Conservation (phyloP, 2,888 invertebrate genomes). For the Ryuthela nishihirai region DNA sequence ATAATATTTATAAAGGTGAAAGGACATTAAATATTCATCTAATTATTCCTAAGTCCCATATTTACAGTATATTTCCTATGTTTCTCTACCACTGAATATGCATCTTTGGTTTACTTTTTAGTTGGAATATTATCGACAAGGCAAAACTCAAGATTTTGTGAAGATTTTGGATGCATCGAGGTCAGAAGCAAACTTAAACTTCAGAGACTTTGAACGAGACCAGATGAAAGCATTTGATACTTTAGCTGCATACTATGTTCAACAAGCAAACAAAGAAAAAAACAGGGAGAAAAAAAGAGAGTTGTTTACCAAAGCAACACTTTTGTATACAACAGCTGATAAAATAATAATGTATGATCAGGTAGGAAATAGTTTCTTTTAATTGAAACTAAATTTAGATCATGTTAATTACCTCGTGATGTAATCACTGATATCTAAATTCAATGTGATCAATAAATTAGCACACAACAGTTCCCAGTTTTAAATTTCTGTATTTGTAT, state of each 20-base stretch:
- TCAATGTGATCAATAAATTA: too few relatives aligned
- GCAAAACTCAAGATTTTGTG: slow-evolving; percentile 87
- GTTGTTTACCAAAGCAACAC: slow-evolving; percentile 91
- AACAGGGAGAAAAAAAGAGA: slow-evolving; percentile 91
- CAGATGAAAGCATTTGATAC: slow-evolving; percentile 97
- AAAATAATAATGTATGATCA: slow-evolving; percentile 99
- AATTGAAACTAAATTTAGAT: too few relatives aligned
- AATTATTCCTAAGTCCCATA: too few relatives aligned
- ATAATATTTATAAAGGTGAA: too few relatives aligned
- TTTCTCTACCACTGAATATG: too few relatives aligned
- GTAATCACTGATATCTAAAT: too few relatives aligned
- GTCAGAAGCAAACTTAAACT: slow-evolving; percentile 76
- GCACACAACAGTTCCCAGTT: too few relatives aligned
- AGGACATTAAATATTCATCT: too few relatives aligned
- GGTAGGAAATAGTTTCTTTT: slow-evolving; percentile 53
- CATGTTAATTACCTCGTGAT: too few relatives aligned
- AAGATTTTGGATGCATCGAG: slow-evolving; percentile 87
- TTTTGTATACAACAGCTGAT: slow-evolving; percentile 96
- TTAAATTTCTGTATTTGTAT: too few relatives aligned
- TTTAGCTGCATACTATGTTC: slow-evolving; percentile 97
- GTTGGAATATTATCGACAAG: slow-evolving; percentile 88
- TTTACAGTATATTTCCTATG: too few relatives aligned
- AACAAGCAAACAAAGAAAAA: slow-evolving; percentile 91
- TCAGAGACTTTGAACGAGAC: slow-evolving; percentile 89
- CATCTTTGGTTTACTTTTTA: too few relatives aligned